Evolutionary conservation across 2,113 vertebrate genomes (phyloP).

Genomic region (Tragelaphus scriptus): DNA sequence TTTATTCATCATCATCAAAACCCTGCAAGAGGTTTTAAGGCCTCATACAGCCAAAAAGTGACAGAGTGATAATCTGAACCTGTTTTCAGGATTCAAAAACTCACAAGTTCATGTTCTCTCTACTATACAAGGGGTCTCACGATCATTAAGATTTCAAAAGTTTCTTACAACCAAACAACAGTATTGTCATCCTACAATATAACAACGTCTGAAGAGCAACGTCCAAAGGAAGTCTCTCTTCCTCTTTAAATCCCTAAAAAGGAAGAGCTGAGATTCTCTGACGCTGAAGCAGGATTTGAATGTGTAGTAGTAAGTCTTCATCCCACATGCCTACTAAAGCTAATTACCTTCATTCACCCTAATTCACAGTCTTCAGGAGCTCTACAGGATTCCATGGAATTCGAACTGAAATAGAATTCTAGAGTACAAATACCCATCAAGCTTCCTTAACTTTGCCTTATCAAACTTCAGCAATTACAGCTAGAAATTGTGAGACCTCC

Average conservation of each 20-base stretch:
- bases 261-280: neutral
- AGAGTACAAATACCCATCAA: conserved; percentile 6
- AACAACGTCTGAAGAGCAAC: conserved; percentile 5
- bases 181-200: neutral
- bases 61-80: neutral
- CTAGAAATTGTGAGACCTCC: neutral
- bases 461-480: conserved; percentile 3
- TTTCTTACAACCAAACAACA: conserved; percentile 34
- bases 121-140: neutral
- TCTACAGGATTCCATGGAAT: neutral
- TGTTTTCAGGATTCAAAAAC: conserved; percentile 32
- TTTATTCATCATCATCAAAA: conserved; percentile 35
- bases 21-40: neutral
- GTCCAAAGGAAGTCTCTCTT: conserved; percentile 31
- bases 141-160: conserved; percentile 15
- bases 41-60: neutral
- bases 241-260: conserved; percentile 5
- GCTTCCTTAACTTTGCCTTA: neutral
- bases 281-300: neutral
- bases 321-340: conserved; percentile 16
- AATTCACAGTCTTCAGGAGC: neutral
- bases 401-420: conserved; percentile 28
- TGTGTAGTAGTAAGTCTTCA: neutral
- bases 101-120: conserved; percentile 14
- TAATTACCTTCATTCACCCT: conserved; percentile 26